These are phyloP conservation scores for Mellivora capensis DNA, from an alignment of 2,113 vertebrate genomes.

Conservation along the genomic window DNA sequence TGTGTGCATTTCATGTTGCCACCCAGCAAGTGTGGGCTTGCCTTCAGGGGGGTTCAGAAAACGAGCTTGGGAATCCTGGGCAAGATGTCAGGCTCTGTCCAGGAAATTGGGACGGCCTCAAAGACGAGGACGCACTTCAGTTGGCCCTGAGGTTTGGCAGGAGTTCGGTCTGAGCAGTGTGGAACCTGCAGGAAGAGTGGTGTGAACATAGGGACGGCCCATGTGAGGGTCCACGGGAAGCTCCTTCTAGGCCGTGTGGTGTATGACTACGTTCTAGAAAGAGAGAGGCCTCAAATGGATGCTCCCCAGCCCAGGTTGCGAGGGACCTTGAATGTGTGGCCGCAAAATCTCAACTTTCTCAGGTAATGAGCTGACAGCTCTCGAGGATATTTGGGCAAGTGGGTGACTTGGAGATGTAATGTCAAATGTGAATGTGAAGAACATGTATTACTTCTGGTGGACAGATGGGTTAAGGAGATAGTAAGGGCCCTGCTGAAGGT, in stretches of 20 bases:
- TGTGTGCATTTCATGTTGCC: neutral
- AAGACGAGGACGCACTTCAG: rapidly evolving
- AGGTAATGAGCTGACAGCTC: neutral
- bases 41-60: neutral
- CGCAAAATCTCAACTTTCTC: neutral
- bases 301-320: neutral
- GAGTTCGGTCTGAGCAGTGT: no score
- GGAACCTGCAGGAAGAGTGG: neutral
- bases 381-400: neutral
- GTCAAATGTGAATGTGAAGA: neutral
- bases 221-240: rapidly evolving
- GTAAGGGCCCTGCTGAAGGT: neutral
- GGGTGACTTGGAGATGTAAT: no score
- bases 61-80: neutral
- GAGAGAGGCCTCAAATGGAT: neutral
- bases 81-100: neutral
- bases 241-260: neutral
- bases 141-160: neutral
- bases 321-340: neutral
- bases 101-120: neutral
- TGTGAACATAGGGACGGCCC: no score
- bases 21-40: neutral
- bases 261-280: no score
- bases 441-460: neutral
- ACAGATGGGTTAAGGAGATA: neutral